Base-by-base conservation (phyloP, 2,113 vertebrate species). In the Hyla sarda region DNA sequence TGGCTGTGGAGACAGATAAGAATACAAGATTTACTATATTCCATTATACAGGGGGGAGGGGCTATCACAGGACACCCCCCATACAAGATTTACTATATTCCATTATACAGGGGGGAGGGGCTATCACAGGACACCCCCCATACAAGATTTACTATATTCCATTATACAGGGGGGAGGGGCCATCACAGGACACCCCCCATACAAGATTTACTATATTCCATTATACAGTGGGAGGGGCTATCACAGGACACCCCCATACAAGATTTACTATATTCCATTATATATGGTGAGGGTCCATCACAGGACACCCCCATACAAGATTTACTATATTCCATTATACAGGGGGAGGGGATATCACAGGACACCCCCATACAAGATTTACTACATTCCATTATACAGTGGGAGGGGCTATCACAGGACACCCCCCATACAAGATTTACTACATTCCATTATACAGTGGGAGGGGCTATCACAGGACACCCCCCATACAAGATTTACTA, bases 1-100 rank as follows among this genome's bases (percentile, higher is more conserved):
- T 93, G 82, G 93, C 95, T 95, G 82, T 2, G 91, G 88, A 77
- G 90, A 92, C 1, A 0, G 82, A 50, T 88, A 16, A 90, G 21
- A 19, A 52, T 23, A 34, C 30, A 58, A 37, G 9, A 13, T n/a
- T 32, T 67, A 16, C 62, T 1, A 32, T 0, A 2, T 28, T 3
- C 17, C 8, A 30, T 32, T 32, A 32, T 17, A 67, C 11, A 0
- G 9, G 62, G 28, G n/a, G n/a, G n/a, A n/a, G n/a, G n/a, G n/a
- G n/a, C n/a, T n/a, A n/a, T n/a, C n/a, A n/a, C n/a, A n/a, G n/a
- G n/a, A n/a, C n/a, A n/a, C n/a, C n/a, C n/a, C n/a, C n/a, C n/a
- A n/a, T n/a, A n/a, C n/a, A n/a, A n/a, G 41, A 41, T 8, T 41
- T 5, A 41, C 3, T 41, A 41, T 41, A 41, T 41, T 41, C 41